Evolutionary conservation across 2,888 invertebrate genomes (phyloP).

Genomic region (Eupithecia abbreviata): DNA sequence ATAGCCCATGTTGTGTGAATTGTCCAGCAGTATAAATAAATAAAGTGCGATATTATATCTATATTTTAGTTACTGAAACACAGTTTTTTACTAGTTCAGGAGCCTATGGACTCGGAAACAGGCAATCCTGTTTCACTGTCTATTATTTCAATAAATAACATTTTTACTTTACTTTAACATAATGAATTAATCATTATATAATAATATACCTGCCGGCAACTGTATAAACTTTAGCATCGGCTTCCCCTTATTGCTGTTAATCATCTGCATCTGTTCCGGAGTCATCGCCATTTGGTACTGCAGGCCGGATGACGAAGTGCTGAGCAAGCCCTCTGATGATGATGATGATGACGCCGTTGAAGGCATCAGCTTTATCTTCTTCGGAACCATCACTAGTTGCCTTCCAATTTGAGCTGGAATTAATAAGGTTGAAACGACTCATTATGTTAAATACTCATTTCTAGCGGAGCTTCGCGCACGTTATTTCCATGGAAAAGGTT

Average conservation of each 20-base stretch:
- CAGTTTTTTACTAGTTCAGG: no score
- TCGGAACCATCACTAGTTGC: constrained; percentile 70
- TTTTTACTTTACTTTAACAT: no score
- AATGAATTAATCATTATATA: neutral
- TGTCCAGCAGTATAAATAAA: no score
- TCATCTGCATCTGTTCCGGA: constrained; percentile 40
- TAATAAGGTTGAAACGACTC: constrained; percentile 7
- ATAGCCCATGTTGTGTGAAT: no score
- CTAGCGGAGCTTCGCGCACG: no score
- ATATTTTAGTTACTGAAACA: no score
- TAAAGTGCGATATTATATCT: no score
- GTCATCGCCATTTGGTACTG: constrained; percentile 26
- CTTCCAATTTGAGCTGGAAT: constrained; percentile 74
- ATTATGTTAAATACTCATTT: neutral
- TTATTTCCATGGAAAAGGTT: no score
- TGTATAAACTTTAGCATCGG: constrained; percentile 65
- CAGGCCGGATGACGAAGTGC: constrained; percentile 12
- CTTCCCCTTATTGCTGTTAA: constrained; percentile 53
- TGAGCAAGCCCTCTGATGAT: constrained; percentile 31
- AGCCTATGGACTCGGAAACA: no score
- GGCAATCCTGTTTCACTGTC: no score
- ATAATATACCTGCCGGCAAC: constrained; percentile 61
- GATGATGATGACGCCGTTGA: constrained; percentile 15
- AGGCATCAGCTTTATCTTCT: constrained; percentile 69
- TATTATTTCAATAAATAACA: no score